Evolutionary conservation across 2,797 vertebrate species (phyloP), one percentile per base, ranked within the genome.

Genomic region (Rhabdomys pumilio): DNA sequence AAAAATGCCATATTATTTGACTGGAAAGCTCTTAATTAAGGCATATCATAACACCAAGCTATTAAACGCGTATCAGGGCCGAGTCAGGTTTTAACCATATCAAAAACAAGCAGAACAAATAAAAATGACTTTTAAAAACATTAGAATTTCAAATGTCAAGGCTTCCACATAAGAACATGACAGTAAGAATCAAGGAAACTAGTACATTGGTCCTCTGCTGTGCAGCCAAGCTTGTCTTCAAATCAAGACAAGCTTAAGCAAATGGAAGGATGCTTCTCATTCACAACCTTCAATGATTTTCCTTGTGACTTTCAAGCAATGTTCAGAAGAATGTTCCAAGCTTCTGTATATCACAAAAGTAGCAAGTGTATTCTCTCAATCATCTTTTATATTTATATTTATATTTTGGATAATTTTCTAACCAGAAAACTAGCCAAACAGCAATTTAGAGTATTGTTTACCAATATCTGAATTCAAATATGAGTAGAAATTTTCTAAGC

Each of bases 391-490:
- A 11, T 65, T 65, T 44, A 44, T 44, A 44, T 44, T 61, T 83
- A 8, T 22, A 75, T 47, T 81, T 82, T 15, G 82, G 4, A n/a
- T 82, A 34, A 22, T 92, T 22, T 59, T 61, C 26, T 75, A 65
- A n/a, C 7, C 34, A 67, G 41, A 90, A 90, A 85, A 85, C 38
- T 82, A 5, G 59, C 12, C 9, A 92, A 29, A 3, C 4, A 92
- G 12, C 29, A 85, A 94, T 69, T 79, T 84, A 92, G 63, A 87
- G 6, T 73, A n/a, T 19, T 47, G 0, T 31, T 85, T n/a, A 87
- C 44, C 47, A 81, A 72, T 9, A 20, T 20, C 9, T 90, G 91
- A 55, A 65, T 90, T 73, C 44, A 94, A 85, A 88, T 95, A 94
- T 63, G 81, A 93, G 67, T 55, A 83, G 0, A 84, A 61, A 7